Evolutionary conservation across 2,113 vertebrate species (phyloP), one percentile per base, ranked within the genome.

Genomic region (Neoarius graeffei): DNA sequence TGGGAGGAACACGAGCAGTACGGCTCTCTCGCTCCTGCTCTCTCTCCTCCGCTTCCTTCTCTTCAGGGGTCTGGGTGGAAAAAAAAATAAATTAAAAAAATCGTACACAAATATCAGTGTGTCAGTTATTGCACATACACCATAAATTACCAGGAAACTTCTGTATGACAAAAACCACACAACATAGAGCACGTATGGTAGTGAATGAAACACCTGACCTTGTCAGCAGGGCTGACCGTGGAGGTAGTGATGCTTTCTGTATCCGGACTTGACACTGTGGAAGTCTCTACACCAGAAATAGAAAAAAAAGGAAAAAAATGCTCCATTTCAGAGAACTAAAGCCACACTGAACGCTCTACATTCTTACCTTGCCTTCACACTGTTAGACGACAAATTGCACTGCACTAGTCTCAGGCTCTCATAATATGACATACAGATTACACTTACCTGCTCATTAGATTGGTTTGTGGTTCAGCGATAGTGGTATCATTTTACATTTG

Each of bases 1-100:
- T 97, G 0, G 97, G 97, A 13, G 94, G 93, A 10, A 98, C 95
- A 20, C 96, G 93, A 42, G 97, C 97, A 3, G 96, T 96, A 8
- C 93, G 95, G 67, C 91, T 96, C 6, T 95, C 95, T 88, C 91
- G 93, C 88, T 95, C 94, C 83, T 94, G 92, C 86, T 95, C 95
- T 88, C 90, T 92, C 89, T 95, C 96, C 83, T 94, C 94, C 1
- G 91, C 90, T 10, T 92, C 91, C 54, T 89, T 94, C 81, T 95
- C 93, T 64, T 96, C 94, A 27, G 91, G 81, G 15, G 88, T 93
- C 95, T 95, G 91, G 17, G 88, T 42, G 7, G 20, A 19, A 1
- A 11, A 76, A 77, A 76, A 10, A 1, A 76, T 30, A 79, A 6
- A 71, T 42, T 4, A 42, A 42, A 10, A n/a, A 25, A 52, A 52